Base-by-base conservation (phyloP, 1,140 invertebrate species). In the Philaenus spumarius region DNA sequence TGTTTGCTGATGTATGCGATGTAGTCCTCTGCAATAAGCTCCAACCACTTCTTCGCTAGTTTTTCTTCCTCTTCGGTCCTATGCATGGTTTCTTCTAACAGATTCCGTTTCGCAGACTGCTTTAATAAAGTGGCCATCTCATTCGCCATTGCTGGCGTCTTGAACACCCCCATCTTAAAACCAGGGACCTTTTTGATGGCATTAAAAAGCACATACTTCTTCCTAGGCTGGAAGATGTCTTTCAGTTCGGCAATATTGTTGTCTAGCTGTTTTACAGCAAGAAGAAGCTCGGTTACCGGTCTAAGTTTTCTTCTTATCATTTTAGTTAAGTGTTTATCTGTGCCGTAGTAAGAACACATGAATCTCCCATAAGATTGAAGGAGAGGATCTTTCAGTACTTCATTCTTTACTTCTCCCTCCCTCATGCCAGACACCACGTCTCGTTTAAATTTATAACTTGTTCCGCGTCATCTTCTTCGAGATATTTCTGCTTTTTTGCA, bases 101-200 rank as follows among this genome's bases (percentile, higher is more conserved):
- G n/a, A n/a, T 37, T 9, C n/a, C 40, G 5, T 43, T 43, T 43
- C 6, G n/a, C 40, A n/a, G n/a, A 43, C n/a, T 43, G 40, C 20
- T 43, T 43, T n/a, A 43, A n/a, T n/a, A 43, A 15, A 7, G 40
- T 43, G n/a, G 40, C 40, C n/a, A 43, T 43, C n/a, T 43, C 40
- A 19, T 43, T 43, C 20, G 40, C 40, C 40, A 43, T 43, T 43
- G 40, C 40, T 43, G 40, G 40, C 40, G n/a, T 43, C 20, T 43
- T 43, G n/a, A 7, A 43, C 5, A n/a, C n/a, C 5, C 40, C 40
- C 5, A 6, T 43, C n/a, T 43, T 14, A 15, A 43, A 43, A 43
- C 40, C 40, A 6, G 40, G n/a, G 4, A 43, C 40, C 40, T 7
- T 43, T 15, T 43, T 43, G n/a, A 43, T 43, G 5, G 40, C 40